phyloP scores from a whole-genome alignment of 2,888 invertebrate genomes.

The Dicycla oo region DNA sequence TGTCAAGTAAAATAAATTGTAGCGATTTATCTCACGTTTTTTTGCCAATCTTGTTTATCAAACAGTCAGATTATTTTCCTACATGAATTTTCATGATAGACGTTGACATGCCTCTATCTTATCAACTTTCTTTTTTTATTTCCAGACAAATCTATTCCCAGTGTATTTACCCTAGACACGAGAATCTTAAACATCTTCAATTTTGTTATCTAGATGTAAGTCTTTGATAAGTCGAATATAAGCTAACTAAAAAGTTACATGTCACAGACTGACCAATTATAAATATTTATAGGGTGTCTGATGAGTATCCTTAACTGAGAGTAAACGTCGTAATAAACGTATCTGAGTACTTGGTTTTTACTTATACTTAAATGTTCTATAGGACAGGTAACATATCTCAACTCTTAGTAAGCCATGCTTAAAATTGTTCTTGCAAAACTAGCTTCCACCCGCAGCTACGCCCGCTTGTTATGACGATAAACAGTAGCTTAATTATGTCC shows the following conservation, averaged over 20 bases:
- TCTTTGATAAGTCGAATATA: no score
- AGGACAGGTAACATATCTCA: constrained; percentile 24
- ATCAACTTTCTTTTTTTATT: constrained; percentile 33
- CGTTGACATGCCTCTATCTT: not conserved
- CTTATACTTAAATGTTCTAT: constrained; percentile 18
- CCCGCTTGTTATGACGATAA: no score
- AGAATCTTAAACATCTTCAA: no score
- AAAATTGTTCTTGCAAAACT: constrained; percentile 41
- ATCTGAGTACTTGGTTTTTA: not conserved
- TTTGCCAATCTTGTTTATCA: constrained; percentile 3
- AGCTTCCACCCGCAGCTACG: no score
- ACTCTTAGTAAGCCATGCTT: constrained; percentile 24
- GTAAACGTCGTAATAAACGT: constrained; percentile 29
- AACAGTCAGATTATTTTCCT: not conserved
- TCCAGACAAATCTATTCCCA: no score
- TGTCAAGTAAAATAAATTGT: constrained; percentile 33
- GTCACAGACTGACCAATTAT: not conserved
- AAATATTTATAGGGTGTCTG: constrained; percentile 15
- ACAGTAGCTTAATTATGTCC: no score
- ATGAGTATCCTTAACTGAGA: constrained; percentile 15
- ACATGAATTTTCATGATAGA: not conserved
- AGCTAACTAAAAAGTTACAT: no score
- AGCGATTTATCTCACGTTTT: constrained; percentile 26
- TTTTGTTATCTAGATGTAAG: no score
- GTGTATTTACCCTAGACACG: no score